Evolutionary conservation across 2,797 vertebrate species (phyloP).

Genomic region (Varecia variegata): DNA sequence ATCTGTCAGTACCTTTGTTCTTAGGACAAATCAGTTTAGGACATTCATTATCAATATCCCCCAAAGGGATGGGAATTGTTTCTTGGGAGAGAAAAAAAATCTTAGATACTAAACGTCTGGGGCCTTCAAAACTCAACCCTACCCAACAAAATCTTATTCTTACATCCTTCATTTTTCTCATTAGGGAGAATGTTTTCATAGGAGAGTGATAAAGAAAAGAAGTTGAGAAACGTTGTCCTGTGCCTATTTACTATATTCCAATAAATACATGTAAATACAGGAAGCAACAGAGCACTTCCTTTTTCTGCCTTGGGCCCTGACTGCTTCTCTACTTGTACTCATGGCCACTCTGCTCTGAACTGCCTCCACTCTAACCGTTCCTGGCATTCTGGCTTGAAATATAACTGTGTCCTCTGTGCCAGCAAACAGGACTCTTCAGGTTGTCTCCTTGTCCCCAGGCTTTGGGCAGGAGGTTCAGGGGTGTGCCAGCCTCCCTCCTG

Average conservation of each 20-base stretch:
- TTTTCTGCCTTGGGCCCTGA: no score
- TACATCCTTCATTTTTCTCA: background rate
- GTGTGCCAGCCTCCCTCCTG: background rate
- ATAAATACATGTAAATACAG: background rate
- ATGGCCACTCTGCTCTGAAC: background rate
- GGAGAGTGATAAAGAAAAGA: background rate
- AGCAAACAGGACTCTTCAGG: background rate
- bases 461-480: background rate
- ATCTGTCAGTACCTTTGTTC: background rate
- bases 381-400: background rate
- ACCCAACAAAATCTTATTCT: background rate
- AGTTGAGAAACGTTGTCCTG: background rate
- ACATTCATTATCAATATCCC: background rate
- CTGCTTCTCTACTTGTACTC: background rate
- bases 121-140: background rate
- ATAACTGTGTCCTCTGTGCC: background rate
- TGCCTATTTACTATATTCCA: background rate
- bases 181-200: background rate
- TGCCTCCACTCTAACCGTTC: background rate
- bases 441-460: background rate
- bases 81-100: background rate
- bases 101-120: background rate
- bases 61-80: background rate
- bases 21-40: background rate
- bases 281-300: fast-evolving